Conservation (phyloP, 2,888 invertebrate genomes). For the Protophormia terraenovae region DNA sequence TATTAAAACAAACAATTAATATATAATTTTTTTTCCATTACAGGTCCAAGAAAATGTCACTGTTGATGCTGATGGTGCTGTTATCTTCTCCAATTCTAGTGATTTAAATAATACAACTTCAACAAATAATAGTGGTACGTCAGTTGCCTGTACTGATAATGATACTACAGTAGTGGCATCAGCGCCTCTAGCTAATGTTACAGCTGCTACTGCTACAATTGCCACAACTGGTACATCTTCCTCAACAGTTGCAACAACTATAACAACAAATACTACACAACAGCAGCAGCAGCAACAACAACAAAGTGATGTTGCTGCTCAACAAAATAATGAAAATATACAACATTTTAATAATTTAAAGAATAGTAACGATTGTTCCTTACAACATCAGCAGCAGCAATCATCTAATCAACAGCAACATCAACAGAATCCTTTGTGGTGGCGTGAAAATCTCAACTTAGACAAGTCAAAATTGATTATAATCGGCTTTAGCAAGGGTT, state of each 20-base stretch:
- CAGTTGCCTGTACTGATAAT: slow-evolving; percentile 15
- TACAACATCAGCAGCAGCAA: slow-evolving; percentile 55
- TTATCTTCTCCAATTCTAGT: slow-evolving; percentile 74
- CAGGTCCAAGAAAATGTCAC: slow-evolving; percentile 81
- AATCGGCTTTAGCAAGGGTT: slow-evolving; percentile 96
- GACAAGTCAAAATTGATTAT: slow-evolving; percentile 85
- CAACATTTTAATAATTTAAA: slow-evolving; percentile 70
- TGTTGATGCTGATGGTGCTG: slow-evolving; percentile 79
- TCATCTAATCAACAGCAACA: slow-evolving; percentile 65
- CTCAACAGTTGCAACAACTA: slow-evolving; percentile 45
- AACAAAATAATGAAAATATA: slow-evolving; percentile 69
- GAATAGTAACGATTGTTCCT: slow-evolving; percentile 70
- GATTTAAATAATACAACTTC: slow-evolving; percentile 58
- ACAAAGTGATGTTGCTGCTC: slow-evolving; percentile 43
- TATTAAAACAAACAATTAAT: background rate
- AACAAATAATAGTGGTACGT: slow-evolving; percentile 30
- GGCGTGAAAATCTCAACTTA: slow-evolving; percentile 84
- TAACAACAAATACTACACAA: slow-evolving; percentile 46
- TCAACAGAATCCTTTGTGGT: slow-evolving; percentile 83
- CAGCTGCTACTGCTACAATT: slow-evolving; percentile 37
- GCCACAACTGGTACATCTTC: slow-evolving; percentile 48
- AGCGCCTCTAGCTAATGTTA: slow-evolving; percentile 28
- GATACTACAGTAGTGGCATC: slow-evolving; percentile 54
- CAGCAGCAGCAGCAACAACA: too few relatives aligned
- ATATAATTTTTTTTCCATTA: background rate